These are phyloP conservation scores for Sylvietta virens DNA, from an alignment of 2,113 vertebrate genomes.

Conservation along the genomic window DNA sequence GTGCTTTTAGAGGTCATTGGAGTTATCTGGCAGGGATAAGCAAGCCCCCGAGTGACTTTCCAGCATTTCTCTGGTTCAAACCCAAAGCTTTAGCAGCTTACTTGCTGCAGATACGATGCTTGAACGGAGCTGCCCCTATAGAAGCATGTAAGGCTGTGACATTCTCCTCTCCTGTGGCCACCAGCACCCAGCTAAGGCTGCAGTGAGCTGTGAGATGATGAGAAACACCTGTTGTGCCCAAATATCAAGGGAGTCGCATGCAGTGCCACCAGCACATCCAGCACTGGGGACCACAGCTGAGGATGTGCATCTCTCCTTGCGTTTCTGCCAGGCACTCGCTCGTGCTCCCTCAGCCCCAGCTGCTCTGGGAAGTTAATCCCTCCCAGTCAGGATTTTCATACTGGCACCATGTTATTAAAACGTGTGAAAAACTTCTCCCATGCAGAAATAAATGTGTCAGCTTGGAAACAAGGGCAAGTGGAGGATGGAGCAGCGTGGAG, in stretches of 20 bases:
- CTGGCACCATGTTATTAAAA: constrained; percentile 56
- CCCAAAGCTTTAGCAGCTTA: not conserved
- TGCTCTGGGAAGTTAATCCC: not conserved
- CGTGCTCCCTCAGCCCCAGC: not conserved
- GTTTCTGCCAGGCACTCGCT: not conserved
- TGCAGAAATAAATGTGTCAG: constrained; percentile 36
- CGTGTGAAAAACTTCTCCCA: not conserved
- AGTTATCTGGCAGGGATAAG: not conserved
- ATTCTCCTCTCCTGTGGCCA: not conserved
- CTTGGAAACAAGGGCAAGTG: not conserved
- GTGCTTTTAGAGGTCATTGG: constrained; percentile 25
- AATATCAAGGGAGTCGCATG: not conserved
- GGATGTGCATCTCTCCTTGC: not conserved
- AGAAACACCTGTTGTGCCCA: not conserved
- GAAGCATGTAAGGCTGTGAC: not conserved
- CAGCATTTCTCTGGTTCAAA: not conserved
- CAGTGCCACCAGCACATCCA: not conserved
- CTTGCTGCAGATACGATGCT: not conserved
- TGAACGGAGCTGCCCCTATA: not conserved
- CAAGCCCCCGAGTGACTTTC: not conserved
- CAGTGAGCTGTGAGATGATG: not conserved
- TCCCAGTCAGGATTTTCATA: not conserved
- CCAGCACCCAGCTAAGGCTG: not conserved
- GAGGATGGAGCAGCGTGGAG: not conserved
- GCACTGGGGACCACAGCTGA: not conserved